Conservation (phyloP, 2,888 invertebrate genomes). For the Uropetala carovei region DNA sequence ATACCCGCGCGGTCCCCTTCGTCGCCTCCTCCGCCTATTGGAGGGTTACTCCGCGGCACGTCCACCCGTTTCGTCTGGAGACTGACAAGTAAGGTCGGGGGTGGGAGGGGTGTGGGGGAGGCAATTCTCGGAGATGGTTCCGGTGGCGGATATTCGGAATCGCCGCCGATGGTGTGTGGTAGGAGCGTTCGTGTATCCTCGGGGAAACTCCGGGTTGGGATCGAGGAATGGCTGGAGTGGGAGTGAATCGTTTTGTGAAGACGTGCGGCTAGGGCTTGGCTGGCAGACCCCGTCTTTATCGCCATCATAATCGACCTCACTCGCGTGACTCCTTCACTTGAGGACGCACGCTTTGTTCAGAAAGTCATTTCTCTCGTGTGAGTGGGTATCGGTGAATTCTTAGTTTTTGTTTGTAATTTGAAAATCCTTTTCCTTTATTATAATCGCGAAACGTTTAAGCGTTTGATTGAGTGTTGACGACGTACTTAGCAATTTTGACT, state of each 20-base stretch:
- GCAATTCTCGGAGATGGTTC: neutral
- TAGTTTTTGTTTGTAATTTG: neutral
- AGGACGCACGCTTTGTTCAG: neutral
- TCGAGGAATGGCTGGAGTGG: neutral
- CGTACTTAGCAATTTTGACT: too few relatives aligned
- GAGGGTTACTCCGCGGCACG: neutral
- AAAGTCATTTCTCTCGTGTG: neutral
- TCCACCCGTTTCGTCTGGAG: constrained; percentile 8
- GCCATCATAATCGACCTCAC: neutral
- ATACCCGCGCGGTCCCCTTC: neutral
- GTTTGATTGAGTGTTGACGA: too few relatives aligned
- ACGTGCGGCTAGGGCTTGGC: neutral
- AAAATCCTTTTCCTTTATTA: neutral
- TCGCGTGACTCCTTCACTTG: neutral
- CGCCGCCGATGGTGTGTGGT: neutral
- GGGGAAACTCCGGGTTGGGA: neutral
- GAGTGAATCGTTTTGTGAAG: neutral
- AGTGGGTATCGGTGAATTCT: too few relatives aligned
- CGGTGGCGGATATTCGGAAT: constrained; percentile 6
- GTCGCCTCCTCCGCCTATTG: neutral
- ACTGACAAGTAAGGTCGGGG: constrained; percentile 28
- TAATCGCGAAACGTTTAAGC: too few relatives aligned
- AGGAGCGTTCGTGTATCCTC: neutral
- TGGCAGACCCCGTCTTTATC: neutral
- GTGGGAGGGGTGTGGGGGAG: neutral